These are phyloP conservation scores for Trematocara nigrifrons DNA, from an alignment of 2,113 vertebrate species.

Conservation along the genomic window DNA sequence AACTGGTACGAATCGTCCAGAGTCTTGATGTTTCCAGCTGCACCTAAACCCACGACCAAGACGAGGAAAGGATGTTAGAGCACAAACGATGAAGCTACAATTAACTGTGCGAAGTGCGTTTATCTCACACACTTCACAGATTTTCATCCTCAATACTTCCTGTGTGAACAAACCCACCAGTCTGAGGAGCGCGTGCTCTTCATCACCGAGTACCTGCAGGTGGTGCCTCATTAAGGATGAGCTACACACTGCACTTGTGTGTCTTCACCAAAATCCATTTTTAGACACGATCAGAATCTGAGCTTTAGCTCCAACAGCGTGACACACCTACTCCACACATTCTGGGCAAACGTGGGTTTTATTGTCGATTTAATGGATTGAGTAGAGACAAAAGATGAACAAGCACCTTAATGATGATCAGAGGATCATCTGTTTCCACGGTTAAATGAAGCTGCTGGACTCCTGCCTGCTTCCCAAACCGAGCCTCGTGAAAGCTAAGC, in stretches of 20 bases:
- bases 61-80: not conserved
- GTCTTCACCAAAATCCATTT: not conserved
- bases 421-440: not conserved
- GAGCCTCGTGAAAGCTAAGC: not conserved
- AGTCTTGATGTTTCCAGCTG: slow-evolving; percentile 82
- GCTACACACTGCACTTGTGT: not conserved
- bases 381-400: not conserved
- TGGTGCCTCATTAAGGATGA: not conserved
- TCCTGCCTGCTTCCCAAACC: not conserved
- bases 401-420: not conserved
- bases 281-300: not conserved
- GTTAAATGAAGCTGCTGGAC: not conserved
- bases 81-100: not conserved
- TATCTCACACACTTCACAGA: not conserved
- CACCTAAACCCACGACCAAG: slow-evolving; percentile 30
- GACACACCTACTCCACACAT: not conserved
- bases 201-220: not conserved
- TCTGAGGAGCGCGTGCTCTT: not conserved
- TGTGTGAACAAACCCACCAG: not conserved
- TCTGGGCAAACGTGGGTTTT: not conserved
- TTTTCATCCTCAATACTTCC: not conserved
- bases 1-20: slow-evolving; percentile 92
- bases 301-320: not conserved
- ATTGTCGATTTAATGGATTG: not conserved
- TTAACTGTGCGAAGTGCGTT: not conserved